These are phyloP conservation scores for Puffinus mauretanicus DNA, from an alignment of 2,113 vertebrate species.

Conservation along the genomic window DNA sequence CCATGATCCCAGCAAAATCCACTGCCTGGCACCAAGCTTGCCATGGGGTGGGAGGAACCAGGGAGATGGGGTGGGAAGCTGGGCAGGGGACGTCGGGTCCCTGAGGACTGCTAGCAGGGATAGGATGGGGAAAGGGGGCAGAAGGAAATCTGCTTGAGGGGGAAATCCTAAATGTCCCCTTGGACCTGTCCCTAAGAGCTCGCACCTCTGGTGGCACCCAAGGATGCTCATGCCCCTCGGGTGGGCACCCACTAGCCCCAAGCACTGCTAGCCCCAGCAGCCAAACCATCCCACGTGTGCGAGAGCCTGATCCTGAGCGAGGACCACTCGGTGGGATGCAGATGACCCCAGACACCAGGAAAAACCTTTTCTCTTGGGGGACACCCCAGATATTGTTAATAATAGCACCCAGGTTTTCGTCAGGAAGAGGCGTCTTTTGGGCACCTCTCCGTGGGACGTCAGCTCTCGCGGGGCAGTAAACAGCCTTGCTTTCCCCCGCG, in stretches of 20 bases:
- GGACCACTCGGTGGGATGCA: neutral
- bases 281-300: fast-evolving
- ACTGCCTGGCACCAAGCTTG: neutral
- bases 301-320: neutral
- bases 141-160: neutral
- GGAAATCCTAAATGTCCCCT: neutral
- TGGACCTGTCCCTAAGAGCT: fast-evolving
- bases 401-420: neutral
- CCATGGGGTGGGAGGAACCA: fast-evolving
- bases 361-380: fast-evolving
- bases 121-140: neutral
- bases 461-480: fast-evolving
- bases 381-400: fast-evolving
- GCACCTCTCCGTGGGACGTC: fast-evolving
- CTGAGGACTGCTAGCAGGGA: neutral
- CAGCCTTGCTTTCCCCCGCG: neutral
- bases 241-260: neutral
- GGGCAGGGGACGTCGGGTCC: neutral
- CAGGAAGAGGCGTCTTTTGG: neutral
- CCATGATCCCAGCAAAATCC: fast-evolving
- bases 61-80: neutral
- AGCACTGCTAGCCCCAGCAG: neutral
- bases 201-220: neutral
- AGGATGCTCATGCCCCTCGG: fast-evolving
- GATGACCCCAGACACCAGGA: fast-evolving